Base-by-base conservation (phyloP, 2,113 vertebrate genomes). In the Sinocyclocheilus rhinocerous region DNA sequence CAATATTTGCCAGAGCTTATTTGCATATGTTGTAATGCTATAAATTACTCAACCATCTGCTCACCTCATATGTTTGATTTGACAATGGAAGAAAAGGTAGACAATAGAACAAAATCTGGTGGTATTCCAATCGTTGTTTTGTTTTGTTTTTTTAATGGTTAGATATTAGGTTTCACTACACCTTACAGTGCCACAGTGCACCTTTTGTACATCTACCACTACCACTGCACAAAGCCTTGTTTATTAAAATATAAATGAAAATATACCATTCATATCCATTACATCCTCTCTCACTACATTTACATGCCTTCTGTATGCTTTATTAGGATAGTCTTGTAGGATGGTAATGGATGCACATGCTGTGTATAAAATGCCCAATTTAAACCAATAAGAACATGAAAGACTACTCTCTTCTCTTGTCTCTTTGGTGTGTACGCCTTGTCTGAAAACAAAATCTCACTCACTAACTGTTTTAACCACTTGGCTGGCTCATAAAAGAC, bases 21-120 rank as follows among this genome's bases (percentile, higher is more conserved):
- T 91, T 92, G 89, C 91, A 89, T 91, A 91, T 91, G 90, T 90
- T 92, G 88, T 89, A 89, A 86, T 89, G 87, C 55, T 73, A 88
- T 91, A 91, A 88, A 92, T 90, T 87, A 83, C 85, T 82, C 29
- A 63, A 80, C 90, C 88, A 91, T 90, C 89, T 91, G 90, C 76
- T 87, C 69, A 50, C 12, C 12, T 50, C 48, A 59, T 83, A 83
- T 83, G 81, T 83, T 83, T 83, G 10, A 82, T 83, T 24, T 83
- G 81, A 83, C 67, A 81, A 81, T 50, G 39, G 39, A 42, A 48
- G 45, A 48, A 12, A 48, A 48, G 70, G 65, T 39, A 61, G 61
- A 85, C 87, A 61, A 79, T 55, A 55, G 48, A 48, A 52, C 48
- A 52, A 50, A 50, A 50, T 18, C 50, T 55, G 50, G 50, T 55